Base-by-base conservation (phyloP, 2,888 invertebrate species). In the Argynnis bischoffii region DNA sequence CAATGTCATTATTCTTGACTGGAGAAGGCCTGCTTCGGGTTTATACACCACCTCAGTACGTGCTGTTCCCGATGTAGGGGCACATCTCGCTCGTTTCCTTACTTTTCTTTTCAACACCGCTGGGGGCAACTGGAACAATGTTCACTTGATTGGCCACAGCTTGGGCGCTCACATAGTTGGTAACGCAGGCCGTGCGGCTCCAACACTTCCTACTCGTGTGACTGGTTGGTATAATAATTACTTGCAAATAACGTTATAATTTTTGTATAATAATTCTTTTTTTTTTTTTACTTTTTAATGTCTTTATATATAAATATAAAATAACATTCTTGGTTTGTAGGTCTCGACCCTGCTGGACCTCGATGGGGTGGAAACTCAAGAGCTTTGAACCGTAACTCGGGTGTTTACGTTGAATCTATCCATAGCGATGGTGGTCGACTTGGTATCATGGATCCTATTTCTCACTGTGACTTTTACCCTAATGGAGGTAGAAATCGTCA, bases 101-200 rank as follows among this genome's bases (percentile, higher is more conserved):
- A 73, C 77, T 16, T 88, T 86, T 85, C 81, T 90, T 21, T 78
- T 85, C 66, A 80, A 78, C 60, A 85, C 74, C 0, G 80, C 78
- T 6, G 90, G 89, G 21, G 86, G 86, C 8, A 82, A 85, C 74
- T 87, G 85, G 84, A 82, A 84, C 70, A 83, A 84, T 41, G 77
- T 90, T 2, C 91, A 92, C 70, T 74, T 91, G 35, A 79, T 90
- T 35, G 91, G 91, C 31, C 85, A 84, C 81, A 90, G 91, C 75
- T 82, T 90, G 71, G 91, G 91, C 5, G 90, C 89, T 71, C 90
- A 90, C 68, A 76, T 89, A 8, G 87, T 87, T 0, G 90, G 89
- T 2, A 82, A 77, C 26, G 87, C 87, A 67, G 89, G 89, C 3
- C 85, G 88, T 6, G 70, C 71, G 1, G 76, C 80, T 50, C 74